These are phyloP conservation scores for Mormyrus lacerda DNA, from an alignment of 2,113 vertebrate species.

Conservation along the genomic window DNA sequence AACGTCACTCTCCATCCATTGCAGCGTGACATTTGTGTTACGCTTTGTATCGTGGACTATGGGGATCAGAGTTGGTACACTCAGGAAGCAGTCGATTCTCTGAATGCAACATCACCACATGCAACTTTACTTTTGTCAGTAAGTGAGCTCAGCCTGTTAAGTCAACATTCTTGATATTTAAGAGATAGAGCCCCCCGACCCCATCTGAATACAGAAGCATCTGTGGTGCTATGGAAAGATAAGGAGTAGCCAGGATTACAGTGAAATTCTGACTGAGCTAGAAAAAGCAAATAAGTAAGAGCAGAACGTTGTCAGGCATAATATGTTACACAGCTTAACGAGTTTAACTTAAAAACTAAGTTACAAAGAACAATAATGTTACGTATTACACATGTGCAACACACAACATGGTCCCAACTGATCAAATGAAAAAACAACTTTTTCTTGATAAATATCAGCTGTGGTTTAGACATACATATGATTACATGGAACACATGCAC, in stretches of 20 bases:
- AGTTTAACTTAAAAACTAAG: neutral
- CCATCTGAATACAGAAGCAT: neutral
- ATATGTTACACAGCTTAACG: neutral
- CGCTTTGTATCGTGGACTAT: neutral
- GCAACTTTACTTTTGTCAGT: neutral
- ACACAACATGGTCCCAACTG: neutral
- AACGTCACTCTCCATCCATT: neutral
- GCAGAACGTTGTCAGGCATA: neutral
- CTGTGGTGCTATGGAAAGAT: neutral
- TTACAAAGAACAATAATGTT: neutral
- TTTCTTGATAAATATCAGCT: neutral
- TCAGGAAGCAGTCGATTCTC: neutral
- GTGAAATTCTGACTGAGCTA: neutral
- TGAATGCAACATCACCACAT: neutral
- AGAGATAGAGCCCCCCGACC: neutral
- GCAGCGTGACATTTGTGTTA: neutral
- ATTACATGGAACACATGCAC: neutral
- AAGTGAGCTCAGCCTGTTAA: neutral
- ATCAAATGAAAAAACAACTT: neutral
- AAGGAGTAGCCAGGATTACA: neutral
- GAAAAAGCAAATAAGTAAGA: neutral
- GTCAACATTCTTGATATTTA: neutral
- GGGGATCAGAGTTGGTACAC: neutral
- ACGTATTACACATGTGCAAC: neutral
- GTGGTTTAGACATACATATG: neutral